These are phyloP conservation scores for Phaedon cochleariae DNA, from an alignment of 2,888 invertebrate genomes.

Conservation along the genomic window DNA sequence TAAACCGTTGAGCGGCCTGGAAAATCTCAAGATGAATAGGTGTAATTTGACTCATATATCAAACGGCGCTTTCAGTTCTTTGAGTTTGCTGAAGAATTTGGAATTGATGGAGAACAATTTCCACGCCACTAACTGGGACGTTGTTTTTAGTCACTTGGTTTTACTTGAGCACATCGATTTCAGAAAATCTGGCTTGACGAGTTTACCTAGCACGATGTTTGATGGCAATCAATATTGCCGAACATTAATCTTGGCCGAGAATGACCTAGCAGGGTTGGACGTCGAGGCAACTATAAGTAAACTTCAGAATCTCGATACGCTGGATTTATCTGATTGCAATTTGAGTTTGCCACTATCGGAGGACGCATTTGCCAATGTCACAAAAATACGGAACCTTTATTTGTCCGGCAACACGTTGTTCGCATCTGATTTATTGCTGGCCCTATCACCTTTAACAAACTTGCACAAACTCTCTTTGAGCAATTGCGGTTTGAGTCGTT, in stretches of 20 bases:
- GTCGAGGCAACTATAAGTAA: conserved; percentile 72
- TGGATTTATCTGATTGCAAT: conserved; percentile 75
- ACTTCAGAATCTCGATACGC: conserved; percentile 70
- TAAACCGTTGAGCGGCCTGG: conserved; percentile 71
- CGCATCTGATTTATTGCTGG: conserved; percentile 72
- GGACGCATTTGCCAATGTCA: conserved; percentile 74
- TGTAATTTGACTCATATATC: conserved; percentile 70
- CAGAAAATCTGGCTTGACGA: conserved; percentile 68
- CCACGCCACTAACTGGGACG: conserved; percentile 69
- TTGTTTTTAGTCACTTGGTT: conserved; percentile 68
- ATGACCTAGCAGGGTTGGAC: conserved; percentile 71
- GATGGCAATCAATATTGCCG: conserved; percentile 72
- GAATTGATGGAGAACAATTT: conserved; percentile 73
- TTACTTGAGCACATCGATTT: conserved; percentile 73
- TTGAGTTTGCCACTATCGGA: conserved; percentile 73
- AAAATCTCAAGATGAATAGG: conserved; percentile 71
- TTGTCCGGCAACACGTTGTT: conserved; percentile 75
- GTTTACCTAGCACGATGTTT: conserved; percentile 72
- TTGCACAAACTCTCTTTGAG: conserved; percentile 73
- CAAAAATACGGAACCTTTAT: conserved; percentile 70
- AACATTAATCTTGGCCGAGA: conserved; percentile 71
- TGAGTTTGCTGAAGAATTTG: conserved; percentile 70
- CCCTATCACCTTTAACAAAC: conserved; percentile 71
- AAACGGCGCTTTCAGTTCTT: conserved; percentile 66
- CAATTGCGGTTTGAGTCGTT: conserved; percentile 70